Evolutionary conservation across 2,113 vertebrate genomes (phyloP).

Genomic region (Mormyrus iriodes): DNA sequence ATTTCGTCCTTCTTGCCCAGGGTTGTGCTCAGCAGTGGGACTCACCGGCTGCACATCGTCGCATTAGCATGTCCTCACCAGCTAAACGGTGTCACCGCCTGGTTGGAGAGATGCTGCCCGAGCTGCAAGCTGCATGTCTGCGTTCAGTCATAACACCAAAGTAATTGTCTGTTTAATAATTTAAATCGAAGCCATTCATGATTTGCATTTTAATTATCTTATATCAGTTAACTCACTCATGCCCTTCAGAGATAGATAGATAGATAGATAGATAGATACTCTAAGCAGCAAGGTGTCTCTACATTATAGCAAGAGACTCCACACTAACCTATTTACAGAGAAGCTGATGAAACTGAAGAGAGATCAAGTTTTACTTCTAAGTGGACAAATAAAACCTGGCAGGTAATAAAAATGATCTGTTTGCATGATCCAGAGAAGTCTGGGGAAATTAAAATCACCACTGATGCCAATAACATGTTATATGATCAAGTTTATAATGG

Average conservation of each 20-base stretch:
- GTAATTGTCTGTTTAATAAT: too few species aligned
- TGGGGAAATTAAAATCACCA: neutral
- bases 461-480: conserved; percentile 8
- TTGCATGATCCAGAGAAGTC: neutral
- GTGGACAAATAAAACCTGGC: neutral
- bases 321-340: neutral
- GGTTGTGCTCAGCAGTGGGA: neutral
- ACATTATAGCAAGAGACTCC: neutral
- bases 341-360: neutral
- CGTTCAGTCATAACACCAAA: neutral
- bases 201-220: neutral
- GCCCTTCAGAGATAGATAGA: neutral
- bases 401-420: neutral
- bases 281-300: neutral
- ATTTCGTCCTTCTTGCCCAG: neutral
- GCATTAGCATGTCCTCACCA: neutral
- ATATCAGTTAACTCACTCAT: neutral
- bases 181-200: neutral
- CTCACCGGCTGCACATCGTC: neutral
- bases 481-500: neutral
- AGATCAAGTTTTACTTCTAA: neutral
- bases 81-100: neutral
- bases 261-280: neutral
- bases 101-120: neutral
- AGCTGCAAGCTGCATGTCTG: neutral